phyloP scores from a whole-genome alignment of 2,797 vertebrate genomes.

The Craterocephalus amniculus region DNA sequence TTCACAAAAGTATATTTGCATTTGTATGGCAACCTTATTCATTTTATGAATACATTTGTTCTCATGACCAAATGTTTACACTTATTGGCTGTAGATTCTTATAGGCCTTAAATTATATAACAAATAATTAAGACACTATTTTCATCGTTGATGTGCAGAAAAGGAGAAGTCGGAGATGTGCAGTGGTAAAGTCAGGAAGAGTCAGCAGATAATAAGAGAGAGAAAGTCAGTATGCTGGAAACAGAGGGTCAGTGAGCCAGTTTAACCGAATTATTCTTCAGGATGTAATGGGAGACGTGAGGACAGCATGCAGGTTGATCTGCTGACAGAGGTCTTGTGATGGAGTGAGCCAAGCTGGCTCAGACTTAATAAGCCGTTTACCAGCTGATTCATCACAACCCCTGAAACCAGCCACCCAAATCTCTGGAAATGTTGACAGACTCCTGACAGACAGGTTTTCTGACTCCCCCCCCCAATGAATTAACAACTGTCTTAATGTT shows the following conservation, averaged over 20 bases:
- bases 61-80: background rate
- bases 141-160: background rate
- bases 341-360: conserved; percentile 26
- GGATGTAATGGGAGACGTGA: conserved; percentile 71
- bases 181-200: conserved; percentile 20
- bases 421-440: background rate
- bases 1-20: too few species aligned
- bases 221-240: conserved; percentile 40
- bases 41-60: background rate
- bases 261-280: conserved; percentile 65
- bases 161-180: conserved; percentile 6
- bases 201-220: conserved; percentile 32
- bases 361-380: conserved; percentile 68
- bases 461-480: background rate
- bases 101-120: background rate
- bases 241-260: conserved; percentile 34
- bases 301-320: conserved; percentile 62
- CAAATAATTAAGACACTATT: background rate
- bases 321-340: conserved; percentile 81
- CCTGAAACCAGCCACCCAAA: background rate
- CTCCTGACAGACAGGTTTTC: background rate
- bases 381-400: conserved; percentile 35
- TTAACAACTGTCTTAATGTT: too few species aligned
- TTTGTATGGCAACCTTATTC: too few species aligned
- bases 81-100: background rate